Percentiles rank a stretch among this genome's conserved stretches.
Conservation (phyloP, 2,888 invertebrate genomes). For the Sinhomidia bicolor region DNA sequence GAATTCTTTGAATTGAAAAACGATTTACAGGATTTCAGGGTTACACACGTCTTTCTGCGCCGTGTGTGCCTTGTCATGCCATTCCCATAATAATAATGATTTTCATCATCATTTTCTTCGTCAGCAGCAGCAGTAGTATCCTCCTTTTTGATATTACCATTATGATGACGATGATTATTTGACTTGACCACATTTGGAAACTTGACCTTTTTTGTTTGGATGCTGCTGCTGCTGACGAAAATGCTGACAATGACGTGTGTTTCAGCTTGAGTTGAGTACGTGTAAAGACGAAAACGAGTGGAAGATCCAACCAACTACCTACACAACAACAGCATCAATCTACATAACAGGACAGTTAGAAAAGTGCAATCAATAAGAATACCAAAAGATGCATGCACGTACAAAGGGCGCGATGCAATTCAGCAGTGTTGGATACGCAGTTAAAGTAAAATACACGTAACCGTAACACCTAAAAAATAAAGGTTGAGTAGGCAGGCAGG, state of each 20-base stretch:
- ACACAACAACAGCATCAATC: background rate
- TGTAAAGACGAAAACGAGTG: too few species aligned
- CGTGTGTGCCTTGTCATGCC: conserved; percentile 1
- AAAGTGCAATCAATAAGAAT: conserved; percentile 8
- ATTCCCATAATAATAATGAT: conserved; percentile 38
- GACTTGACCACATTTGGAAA: conserved; percentile 66
- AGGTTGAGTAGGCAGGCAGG: background rate
- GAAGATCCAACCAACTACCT: too few species aligned
- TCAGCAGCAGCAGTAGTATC: conserved; percentile 28
- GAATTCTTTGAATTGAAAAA: background rate
- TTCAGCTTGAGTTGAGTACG: background rate
- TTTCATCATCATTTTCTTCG: conserved; percentile 19
- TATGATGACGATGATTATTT: conserved; percentile 55
- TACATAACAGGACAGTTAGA: conserved; percentile 3
- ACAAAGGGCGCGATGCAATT: background rate
- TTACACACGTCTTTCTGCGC: background rate
- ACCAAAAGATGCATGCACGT: background rate
- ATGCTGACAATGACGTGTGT: conserved; percentile 44
- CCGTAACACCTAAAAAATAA: too few species aligned
- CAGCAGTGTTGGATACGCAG: background rate
- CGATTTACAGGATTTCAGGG: background rate
- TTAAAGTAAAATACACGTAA: too few species aligned
- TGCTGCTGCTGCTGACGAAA: background rate
- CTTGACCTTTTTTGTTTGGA: conserved; percentile 61
- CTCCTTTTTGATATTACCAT: conserved; percentile 25